These are phyloP conservation scores for Leptopilina clavipes DNA, from an alignment of 1,140 invertebrate genomes.

Conservation along the genomic window DNA sequence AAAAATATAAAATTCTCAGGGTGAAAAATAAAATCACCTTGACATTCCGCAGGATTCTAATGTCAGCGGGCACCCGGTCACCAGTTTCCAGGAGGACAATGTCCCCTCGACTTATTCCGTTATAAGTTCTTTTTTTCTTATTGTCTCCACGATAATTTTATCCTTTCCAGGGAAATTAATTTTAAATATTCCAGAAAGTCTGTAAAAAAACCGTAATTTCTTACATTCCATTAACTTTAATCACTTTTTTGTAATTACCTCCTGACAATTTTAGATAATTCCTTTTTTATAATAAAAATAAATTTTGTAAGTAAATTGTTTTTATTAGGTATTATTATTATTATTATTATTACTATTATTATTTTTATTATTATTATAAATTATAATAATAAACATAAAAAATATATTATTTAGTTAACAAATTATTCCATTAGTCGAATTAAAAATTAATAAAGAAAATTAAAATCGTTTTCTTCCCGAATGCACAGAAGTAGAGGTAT, in stretches of 20 bases:
- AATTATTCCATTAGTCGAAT: no score
- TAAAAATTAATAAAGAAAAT: no score
- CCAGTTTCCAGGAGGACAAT: slow-evolving; percentile 85
- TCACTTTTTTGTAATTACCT: neutral
- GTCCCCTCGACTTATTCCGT: slow-evolving; percentile 82
- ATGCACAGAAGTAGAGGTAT: neutral
- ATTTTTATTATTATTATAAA: no score
- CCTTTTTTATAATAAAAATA: no score
- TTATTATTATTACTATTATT: no score
- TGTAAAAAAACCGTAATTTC: neutral
- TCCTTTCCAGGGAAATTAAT: slow-evolving; percentile 78
- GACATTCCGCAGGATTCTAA: slow-evolving; percentile 81
- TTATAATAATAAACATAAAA: no score
- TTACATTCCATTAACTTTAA: neutral
- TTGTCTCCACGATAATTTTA: slow-evolving; percentile 82
- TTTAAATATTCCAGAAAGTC: slow-evolving; percentile 74
- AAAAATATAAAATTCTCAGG: slow-evolving; percentile 11
- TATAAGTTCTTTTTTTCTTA: slow-evolving; percentile 77
- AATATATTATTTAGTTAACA: no score
- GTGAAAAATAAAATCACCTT: slow-evolving; percentile 70
- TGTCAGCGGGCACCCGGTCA: slow-evolving; percentile 85
- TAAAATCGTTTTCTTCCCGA: no score
- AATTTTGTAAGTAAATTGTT: no score
- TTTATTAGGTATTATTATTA: no score
- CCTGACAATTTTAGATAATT: no score